A percentile compares a stretch with the other conserved stretches of the same genome.
phyloP scores from a whole-genome alignment of 2,113 vertebrate genomes.

The Tragelaphus scriptus region DNA sequence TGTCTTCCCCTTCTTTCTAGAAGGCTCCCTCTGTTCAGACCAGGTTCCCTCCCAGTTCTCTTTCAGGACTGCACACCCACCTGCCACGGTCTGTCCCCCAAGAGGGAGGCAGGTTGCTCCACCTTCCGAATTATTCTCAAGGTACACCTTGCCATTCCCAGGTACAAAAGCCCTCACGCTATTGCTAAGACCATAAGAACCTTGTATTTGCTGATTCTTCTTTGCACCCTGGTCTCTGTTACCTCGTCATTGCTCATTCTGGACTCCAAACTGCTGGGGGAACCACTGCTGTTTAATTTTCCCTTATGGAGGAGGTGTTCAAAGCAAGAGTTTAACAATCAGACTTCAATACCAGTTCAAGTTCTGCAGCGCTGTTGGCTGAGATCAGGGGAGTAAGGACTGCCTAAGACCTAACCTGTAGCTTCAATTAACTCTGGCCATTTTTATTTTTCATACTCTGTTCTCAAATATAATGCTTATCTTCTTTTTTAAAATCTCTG shows the following conservation, averaged over 20 bases:
- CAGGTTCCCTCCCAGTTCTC: not conserved
- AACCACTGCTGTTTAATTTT: not conserved
- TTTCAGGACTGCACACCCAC: not conserved
- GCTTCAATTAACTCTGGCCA: not conserved
- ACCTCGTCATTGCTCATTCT: not conserved
- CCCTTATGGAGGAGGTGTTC: not conserved
- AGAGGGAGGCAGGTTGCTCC: not conserved
- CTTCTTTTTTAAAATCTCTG: not conserved
- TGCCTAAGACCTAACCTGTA: not conserved
- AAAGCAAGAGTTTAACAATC: not conserved
- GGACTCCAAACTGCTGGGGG: not conserved
- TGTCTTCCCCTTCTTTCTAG: not conserved
- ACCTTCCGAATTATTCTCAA: not conserved
- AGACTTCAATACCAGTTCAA: not conserved
- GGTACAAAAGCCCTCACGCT: not conserved
- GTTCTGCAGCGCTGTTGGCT: not conserved
- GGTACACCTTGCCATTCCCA: not conserved
- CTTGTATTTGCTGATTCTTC: not conserved
- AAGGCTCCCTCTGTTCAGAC: not conserved
- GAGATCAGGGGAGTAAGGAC: not conserved
- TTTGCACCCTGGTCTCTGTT: not conserved
- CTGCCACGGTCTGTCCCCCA: not conserved
- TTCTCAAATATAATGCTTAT: not conserved
- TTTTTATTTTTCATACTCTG: not conserved
- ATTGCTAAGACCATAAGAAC: not conserved